A percentile compares a stretch with the other conserved stretches of the same genome.
Conservation (phyloP, 2,888 invertebrate species). For the Heliconius ethilla region DNA sequence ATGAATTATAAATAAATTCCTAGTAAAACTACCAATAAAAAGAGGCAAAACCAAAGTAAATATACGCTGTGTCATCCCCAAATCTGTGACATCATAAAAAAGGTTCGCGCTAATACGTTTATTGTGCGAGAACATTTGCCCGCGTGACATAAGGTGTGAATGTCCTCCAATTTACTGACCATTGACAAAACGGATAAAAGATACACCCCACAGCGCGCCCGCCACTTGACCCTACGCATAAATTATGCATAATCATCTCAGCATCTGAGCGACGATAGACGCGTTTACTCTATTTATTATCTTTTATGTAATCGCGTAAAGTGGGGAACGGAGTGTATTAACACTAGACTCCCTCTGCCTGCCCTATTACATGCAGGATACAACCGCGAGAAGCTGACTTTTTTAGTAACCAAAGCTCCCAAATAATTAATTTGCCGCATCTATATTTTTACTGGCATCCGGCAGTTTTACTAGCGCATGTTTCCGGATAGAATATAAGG, state of each 20-base stretch:
- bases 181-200: conserved; percentile 54
- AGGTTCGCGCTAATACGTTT: conserved; percentile 54
- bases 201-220: conserved; percentile 46
- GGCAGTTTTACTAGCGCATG: conserved; percentile 1
- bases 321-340: too few species aligned
- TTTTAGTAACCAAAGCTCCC: not conserved
- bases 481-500: not conserved
- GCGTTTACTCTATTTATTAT: conserved; percentile 16
- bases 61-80: conserved; percentile 37
- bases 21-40: not conserved
- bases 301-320: not conserved
- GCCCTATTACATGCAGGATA: too few species aligned
- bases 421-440: conserved; percentile 7
- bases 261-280: conserved; percentile 28
- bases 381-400: too few species aligned
- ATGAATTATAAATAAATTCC: too few species aligned
- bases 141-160: conserved; percentile 67
- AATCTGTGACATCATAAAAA: conserved; percentile 46
- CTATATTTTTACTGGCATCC: conserved; percentile 4
- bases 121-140: conserved; percentile 59
- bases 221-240: conserved; percentile 79
- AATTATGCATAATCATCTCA: conserved; percentile 78
- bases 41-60: not conserved
- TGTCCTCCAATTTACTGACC: conserved; percentile 57
- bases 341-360: too few species aligned